These are phyloP conservation scores for Cephalopachus bancanus DNA, from an alignment of 2,797 vertebrate genomes.

Conservation along the genomic window DNA sequence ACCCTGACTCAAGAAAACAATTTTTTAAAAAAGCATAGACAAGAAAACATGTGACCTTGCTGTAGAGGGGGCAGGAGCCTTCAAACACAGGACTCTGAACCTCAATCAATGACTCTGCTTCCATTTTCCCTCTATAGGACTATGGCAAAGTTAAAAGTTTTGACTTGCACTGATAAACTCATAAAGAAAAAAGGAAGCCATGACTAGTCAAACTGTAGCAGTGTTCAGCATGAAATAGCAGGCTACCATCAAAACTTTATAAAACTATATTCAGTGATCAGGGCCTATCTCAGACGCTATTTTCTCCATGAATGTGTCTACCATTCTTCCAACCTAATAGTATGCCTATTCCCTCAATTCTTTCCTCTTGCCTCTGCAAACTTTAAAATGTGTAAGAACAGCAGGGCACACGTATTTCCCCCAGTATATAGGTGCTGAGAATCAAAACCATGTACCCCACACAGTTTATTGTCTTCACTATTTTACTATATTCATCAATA, in stretches of 20 bases:
- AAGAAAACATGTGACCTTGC: not conserved
- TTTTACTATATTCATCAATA: not conserved
- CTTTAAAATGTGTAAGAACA: constrained; percentile 24
- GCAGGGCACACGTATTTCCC: not conserved
- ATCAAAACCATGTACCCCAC: not conserved
- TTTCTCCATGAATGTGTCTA: not conserved
- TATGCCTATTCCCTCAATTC: constrained; percentile 6
- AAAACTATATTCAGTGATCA: not conserved
- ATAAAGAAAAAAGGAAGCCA: constrained; percentile 33
- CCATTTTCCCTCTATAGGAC: not conserved
- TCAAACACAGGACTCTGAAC: not conserved
- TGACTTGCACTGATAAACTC: not conserved
- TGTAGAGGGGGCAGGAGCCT: not conserved
- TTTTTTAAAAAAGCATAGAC: not conserved
- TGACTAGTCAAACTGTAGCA: not conserved
- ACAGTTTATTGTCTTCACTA: not conserved
- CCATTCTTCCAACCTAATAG: not conserved
- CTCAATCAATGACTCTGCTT: not conserved
- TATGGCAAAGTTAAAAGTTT: not conserved
- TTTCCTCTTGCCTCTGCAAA: constrained; percentile 17
- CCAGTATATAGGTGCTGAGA: not conserved
- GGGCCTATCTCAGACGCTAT: not conserved
- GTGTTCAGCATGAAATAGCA: not conserved
- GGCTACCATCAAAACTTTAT: not conserved
- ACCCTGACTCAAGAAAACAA: no score